phyloP scores from a whole-genome alignment of 2,113 vertebrate genomes.

The Mixornis gularis region DNA sequence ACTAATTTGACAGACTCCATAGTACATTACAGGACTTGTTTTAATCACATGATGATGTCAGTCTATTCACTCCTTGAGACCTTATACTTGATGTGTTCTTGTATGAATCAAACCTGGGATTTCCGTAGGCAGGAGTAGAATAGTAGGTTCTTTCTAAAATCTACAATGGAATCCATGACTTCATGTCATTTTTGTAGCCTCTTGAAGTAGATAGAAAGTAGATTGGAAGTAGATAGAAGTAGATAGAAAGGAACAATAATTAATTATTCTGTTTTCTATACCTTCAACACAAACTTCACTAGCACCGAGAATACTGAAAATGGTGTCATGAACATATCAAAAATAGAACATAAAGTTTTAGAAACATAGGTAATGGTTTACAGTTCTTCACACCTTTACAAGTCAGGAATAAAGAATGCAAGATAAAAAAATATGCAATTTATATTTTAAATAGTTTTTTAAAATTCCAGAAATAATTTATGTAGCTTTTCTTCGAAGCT shows the following conservation, averaged over 20 bases:
- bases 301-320: background rate
- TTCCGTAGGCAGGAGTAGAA: background rate
- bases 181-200: conserved; percentile 10
- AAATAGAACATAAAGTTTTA: background rate
- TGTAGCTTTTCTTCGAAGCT: background rate
- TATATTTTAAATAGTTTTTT: background rate
- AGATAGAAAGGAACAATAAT: conserved; percentile 21
- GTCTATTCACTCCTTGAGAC: background rate
- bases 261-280: background rate
- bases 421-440: background rate
- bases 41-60: background rate
- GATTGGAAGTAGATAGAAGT: no score
- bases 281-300: background rate
- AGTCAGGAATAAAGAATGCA: background rate
- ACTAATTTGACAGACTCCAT: conserved; percentile 45
- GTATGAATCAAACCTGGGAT: background rate
- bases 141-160: conserved; percentile 47
- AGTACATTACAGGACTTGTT: background rate
- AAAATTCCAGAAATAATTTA: background rate
- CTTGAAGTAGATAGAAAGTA: background rate
- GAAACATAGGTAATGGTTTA: background rate
- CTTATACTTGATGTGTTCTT: background rate
- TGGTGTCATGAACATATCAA: background rate
- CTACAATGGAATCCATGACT: conserved; percentile 21
- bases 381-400: background rate